These are phyloP conservation scores for Drosophila atripex DNA, from an alignment of 2,888 invertebrate species.

Conservation along the genomic window DNA sequence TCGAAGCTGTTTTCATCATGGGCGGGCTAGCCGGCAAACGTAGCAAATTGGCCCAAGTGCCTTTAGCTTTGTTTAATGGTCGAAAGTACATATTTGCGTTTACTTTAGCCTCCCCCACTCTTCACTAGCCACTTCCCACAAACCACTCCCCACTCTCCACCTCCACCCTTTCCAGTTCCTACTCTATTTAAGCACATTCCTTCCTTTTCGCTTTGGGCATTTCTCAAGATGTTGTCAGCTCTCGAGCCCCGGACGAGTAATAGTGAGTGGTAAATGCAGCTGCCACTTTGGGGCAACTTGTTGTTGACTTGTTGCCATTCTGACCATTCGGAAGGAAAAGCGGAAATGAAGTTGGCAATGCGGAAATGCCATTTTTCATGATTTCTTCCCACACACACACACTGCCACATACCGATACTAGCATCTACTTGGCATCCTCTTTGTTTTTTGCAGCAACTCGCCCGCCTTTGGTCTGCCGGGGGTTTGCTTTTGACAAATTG, in stretches of 20 bases:
- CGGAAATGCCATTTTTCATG: conserved; percentile 70
- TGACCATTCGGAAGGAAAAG: conserved; percentile 43
- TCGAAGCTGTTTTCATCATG: conserved; percentile 16
- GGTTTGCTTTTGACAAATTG: conserved; percentile 49
- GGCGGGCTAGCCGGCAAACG: conserved; percentile 18
- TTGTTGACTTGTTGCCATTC: conserved; percentile 68
- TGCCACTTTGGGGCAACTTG: conserved; percentile 69
- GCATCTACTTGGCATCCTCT: conserved; percentile 1
- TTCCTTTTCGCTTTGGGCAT: conserved; percentile 38
- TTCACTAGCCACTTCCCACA: too few species aligned
- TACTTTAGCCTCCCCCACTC: conserved; percentile 23
- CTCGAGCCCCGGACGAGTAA: conserved; percentile 8
- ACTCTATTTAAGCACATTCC: conserved; percentile 11
- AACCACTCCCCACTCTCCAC: background rate
- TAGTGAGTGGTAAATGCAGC: conserved; percentile 55
- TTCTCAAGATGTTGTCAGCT: conserved; percentile 50
- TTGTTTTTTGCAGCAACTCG: conserved; percentile 13
- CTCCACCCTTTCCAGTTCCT: background rate
- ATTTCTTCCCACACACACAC: conserved; percentile 33
- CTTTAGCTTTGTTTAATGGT: conserved; percentile 55
- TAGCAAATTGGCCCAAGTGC: conserved; percentile 56
- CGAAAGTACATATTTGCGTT: conserved; percentile 62
- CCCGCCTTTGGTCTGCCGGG: background rate
- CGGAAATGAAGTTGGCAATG: conserved; percentile 71
- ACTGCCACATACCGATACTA: background rate